Percentiles rank a stretch among this genome's conserved stretches.
These are phyloP conservation scores for Lepetodrilus schrolli DNA, from an alignment of 2,888 invertebrate species.

Conservation along the genomic window DNA sequence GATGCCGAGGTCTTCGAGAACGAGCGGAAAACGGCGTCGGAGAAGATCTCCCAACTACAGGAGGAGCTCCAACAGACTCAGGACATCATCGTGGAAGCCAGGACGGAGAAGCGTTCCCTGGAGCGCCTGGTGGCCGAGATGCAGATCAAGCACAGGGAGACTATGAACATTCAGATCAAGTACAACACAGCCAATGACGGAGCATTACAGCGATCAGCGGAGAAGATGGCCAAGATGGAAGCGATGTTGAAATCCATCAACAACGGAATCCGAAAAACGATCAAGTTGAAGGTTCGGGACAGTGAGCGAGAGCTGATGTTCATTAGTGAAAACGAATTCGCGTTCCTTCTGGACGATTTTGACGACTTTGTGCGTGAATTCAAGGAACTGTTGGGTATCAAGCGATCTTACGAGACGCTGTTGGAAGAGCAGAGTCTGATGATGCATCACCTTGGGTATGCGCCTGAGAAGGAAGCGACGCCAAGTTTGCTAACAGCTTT, in stretches of 20 bases:
- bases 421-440: slow-evolving; percentile 59
- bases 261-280: slow-evolving; percentile 35
- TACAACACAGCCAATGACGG: slow-evolving; percentile 65
- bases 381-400: slow-evolving; percentile 46
- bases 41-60: slow-evolving; percentile 49
- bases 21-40: slow-evolving; percentile 47
- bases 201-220: slow-evolving; percentile 47
- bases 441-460: slow-evolving; percentile 55
- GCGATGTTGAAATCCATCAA: slow-evolving; percentile 28
- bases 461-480: slow-evolving; percentile 36
- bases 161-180: slow-evolving; percentile 57
- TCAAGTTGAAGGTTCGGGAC: slow-evolving; percentile 28
- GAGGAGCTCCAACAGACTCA: slow-evolving; percentile 40
- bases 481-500: slow-evolving; percentile 55
- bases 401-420: slow-evolving; percentile 55
- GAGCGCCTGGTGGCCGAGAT: slow-evolving; percentile 46
- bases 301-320: slow-evolving; percentile 46
- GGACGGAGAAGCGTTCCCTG: slow-evolving; percentile 48
- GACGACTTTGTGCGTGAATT: slow-evolving; percentile 54
- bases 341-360: slow-evolving; percentile 54
- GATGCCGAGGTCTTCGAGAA: slow-evolving; percentile 55
- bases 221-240: slow-evolving; percentile 40
- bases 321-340: slow-evolving; percentile 47
- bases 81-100: slow-evolving; percentile 46
- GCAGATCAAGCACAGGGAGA: slow-evolving; percentile 50